Conservation (phyloP, 2,888 invertebrate species). For the Exocentrus adspersus region DNA sequence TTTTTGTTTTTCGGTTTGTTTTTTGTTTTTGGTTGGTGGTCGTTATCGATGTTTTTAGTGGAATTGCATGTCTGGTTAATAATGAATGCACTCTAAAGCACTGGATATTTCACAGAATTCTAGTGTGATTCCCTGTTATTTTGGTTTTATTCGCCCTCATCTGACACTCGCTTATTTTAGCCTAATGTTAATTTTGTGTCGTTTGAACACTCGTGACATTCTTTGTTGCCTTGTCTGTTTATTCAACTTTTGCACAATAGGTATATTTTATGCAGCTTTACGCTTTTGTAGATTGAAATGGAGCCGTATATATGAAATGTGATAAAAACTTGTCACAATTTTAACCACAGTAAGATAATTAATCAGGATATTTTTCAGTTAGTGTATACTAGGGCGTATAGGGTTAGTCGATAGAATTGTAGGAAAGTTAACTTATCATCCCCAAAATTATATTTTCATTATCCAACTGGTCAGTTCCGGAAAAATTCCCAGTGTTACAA, state of each 20-base stretch:
- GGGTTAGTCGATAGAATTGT: too few species aligned
- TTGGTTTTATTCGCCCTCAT: constrained; percentile 48
- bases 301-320: too few species aligned
- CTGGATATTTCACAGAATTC: constrained; percentile 60
- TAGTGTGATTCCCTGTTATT: constrained; percentile 61
- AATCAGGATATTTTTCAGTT: too few species aligned
- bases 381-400: too few species aligned
- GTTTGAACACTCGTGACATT: constrained; percentile 7
- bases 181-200: constrained; percentile 30
- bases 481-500: too few species aligned
- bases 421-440: too few species aligned
- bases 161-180: constrained; percentile 30
- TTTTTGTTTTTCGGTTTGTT: constrained; percentile 47
- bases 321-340: too few species aligned
- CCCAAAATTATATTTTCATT: too few species aligned
- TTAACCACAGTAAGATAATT: too few species aligned
- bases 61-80: constrained; percentile 63
- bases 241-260: neutral
- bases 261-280: neutral
- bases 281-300: too few species aligned
- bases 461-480: too few species aligned
- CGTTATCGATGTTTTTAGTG: constrained; percentile 64
- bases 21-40: constrained; percentile 54
- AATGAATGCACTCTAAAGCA: constrained; percentile 58
- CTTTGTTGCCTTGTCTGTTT: neutral